Percentiles rank a stretch among this genome's conserved stretches.
These are phyloP conservation scores for Acanthoscelides obtectus DNA, from an alignment of 2,888 invertebrate species.

Conservation along the genomic window DNA sequence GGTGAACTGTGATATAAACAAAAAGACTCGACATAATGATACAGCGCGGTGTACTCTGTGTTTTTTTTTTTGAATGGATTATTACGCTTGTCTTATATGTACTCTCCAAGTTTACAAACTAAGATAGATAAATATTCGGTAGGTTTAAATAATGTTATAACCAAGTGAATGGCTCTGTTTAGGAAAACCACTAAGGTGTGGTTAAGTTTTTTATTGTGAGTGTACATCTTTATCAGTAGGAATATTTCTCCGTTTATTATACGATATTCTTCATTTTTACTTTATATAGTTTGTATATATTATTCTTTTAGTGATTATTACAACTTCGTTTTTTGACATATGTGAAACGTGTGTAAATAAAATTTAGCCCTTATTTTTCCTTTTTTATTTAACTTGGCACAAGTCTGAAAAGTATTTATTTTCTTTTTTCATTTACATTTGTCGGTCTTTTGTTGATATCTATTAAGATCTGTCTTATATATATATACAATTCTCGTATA, in stretches of 20 bases:
- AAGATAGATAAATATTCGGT: constrained; percentile 25
- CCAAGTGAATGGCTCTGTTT: neutral
- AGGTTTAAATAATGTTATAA: constrained; percentile 28
- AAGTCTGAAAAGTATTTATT: constrained; percentile 46
- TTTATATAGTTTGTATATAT: constrained; percentile 30
- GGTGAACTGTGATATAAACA: neutral
- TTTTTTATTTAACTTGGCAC: constrained; percentile 20
- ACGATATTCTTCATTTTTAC: constrained; percentile 31
- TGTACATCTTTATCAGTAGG: constrained; percentile 5
- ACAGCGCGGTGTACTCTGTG: constrained; percentile 9
- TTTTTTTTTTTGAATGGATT: constrained; percentile 15
- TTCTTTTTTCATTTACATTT: constrained; percentile 37
- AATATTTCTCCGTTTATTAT: constrained; percentile 1
- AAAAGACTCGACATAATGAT: neutral
- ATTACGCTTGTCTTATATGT: constrained; percentile 39
- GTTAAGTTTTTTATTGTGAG: neutral
- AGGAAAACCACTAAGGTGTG: neutral
- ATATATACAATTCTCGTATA: constrained; percentile 42
- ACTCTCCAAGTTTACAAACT: constrained; percentile 11
- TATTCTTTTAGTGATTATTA: constrained; percentile 27
- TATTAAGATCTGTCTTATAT: constrained; percentile 43
- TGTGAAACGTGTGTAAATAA: constrained; percentile 44
- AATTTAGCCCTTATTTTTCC: constrained; percentile 38
- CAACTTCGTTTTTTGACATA: constrained; percentile 27
- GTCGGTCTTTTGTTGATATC: constrained; percentile 22